Percentiles rank a stretch among this genome's conserved stretches.
These are phyloP conservation scores for Sinocyclocheilus maitianheensis DNA, from an alignment of 2,113 vertebrate genomes.

Conservation along the genomic window DNA sequence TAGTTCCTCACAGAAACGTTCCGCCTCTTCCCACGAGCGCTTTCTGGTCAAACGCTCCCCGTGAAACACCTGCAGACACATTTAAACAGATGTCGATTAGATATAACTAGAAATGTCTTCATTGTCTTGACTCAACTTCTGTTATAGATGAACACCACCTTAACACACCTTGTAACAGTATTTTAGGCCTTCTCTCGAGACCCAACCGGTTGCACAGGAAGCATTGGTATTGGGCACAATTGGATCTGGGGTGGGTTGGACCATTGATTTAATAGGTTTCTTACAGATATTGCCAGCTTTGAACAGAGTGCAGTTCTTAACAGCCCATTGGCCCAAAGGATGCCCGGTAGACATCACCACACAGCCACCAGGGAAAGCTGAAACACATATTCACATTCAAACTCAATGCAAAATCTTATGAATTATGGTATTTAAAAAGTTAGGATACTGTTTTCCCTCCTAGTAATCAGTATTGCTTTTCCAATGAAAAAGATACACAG, in stretches of 20 bases:
- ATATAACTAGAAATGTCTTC: neutral
- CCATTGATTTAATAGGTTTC: slow-evolving; percentile 69
- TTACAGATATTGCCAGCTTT: slow-evolving; percentile 90
- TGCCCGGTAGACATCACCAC: slow-evolving; percentile 80
- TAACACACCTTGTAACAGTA: slow-evolving; percentile 88
- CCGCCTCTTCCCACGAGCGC: slow-evolving; percentile 92
- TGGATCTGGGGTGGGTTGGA: slow-evolving; percentile 68
- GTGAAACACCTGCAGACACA: slow-evolving; percentile 83
- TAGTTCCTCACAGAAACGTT: slow-evolving; percentile 87
- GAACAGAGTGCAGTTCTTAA: slow-evolving; percentile 84
- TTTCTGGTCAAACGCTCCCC: slow-evolving; percentile 85
- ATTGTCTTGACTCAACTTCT: neutral
- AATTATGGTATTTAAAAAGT: neutral
- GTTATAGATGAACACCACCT: neutral
- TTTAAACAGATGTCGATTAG: neutral
- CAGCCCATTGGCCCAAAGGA: slow-evolving; percentile 86
- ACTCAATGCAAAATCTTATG: neutral
- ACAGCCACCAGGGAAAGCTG: slow-evolving; percentile 77
- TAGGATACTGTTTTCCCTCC: too few relatives aligned
- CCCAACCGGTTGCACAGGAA: slow-evolving; percentile 87
- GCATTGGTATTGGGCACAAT: slow-evolving; percentile 66
- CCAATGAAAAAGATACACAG: too few relatives aligned
- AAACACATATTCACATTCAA: neutral
- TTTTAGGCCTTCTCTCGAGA: slow-evolving; percentile 64
- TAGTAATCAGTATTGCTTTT: too few relatives aligned